Evolutionary conservation across 2,797 vertebrate genomes (phyloP).

Genomic region (Novumbra hubbsi): DNA sequence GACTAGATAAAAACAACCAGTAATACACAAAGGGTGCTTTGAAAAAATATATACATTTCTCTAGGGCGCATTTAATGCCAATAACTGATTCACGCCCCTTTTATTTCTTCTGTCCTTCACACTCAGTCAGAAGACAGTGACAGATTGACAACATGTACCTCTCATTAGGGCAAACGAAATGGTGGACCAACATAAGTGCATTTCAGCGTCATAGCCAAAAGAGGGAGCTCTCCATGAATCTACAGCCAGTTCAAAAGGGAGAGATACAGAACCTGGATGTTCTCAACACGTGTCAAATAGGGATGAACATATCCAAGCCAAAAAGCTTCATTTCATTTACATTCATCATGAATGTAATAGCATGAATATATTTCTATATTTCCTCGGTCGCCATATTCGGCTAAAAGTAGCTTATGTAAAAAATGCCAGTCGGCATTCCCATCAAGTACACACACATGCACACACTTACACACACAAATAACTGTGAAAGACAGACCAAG

Average conservation of each 20-base stretch:
- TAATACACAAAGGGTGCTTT: no score
- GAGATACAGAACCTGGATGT: no score
- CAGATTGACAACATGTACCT: no score
- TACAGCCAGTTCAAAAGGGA: no score
- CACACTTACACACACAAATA: constrained; percentile 39
- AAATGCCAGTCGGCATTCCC: background rate
- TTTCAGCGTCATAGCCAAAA: background rate
- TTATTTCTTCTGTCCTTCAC: no score
- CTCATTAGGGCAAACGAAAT: background rate
- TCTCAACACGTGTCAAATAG: no score
- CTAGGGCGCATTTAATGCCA: no score
- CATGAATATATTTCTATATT: background rate
- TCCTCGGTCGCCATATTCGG: background rate
- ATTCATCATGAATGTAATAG: background rate
- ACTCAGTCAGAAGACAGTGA: no score
- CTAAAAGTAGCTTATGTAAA: background rate
- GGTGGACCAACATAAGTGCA: background rate
- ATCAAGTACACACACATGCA: background rate
- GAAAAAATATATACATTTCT: no score
- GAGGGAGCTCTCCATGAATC: background rate
- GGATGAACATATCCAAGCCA: background rate
- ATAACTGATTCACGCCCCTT: no score
- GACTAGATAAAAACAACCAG: background rate
- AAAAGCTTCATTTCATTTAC: background rate
- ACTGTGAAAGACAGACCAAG: constrained; percentile 57